Evolutionary conservation across 2,888 invertebrate species (phyloP), one percentile per base, ranked within the genome.

Genomic region (Smittia sp.): DNA sequence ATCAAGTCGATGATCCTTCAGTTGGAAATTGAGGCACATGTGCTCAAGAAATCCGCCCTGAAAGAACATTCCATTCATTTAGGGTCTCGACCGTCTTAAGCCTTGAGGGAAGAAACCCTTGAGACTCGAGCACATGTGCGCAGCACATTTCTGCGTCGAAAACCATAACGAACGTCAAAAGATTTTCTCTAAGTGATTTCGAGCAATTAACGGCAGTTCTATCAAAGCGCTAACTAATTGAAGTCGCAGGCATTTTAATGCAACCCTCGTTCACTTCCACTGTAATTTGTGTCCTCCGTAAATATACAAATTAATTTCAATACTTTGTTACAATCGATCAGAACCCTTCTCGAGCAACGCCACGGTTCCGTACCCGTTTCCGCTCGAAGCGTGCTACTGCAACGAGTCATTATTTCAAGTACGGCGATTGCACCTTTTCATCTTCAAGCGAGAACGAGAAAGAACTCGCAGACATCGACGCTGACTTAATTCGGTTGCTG

Each of bases 1-100:
- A 63, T 63, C 63, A 63, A 63, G 63, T 63, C 27, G 25, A 63
- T 7, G 3, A 63, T 63, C n/a, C 13, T n/a, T 9, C 13, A 63
- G 15, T 11, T 15, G 25, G 15, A n/a, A 63, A 0, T n/a, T n/a
- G 13, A 4, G 4, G 52, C 18, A 52, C 52, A 52, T 52, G 52
- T 52, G 63, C 13, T 25, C 11, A 7, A 13, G 25, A 63, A 63
- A 22, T 22, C 63, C 63, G 32, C 24, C 27, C 63, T 24, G 25
- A 63, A 20, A 63, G 15, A 63, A 15, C 15, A 27, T 24, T 24
- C 2, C 25, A 25, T 1, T 27, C 1, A 11, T 63, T 24, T n/a
- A 27, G 24, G 15, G 32, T 32, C 32, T 32, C n/a, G 1, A 62
- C 6, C 13, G 18, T 13, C 25, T 6, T 18, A 25, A 63, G 25